A percentile compares a stretch with the other conserved stretches of the same genome.
Conservation (phyloP, 1,140 invertebrate species). For the Ceratina australensis region DNA sequence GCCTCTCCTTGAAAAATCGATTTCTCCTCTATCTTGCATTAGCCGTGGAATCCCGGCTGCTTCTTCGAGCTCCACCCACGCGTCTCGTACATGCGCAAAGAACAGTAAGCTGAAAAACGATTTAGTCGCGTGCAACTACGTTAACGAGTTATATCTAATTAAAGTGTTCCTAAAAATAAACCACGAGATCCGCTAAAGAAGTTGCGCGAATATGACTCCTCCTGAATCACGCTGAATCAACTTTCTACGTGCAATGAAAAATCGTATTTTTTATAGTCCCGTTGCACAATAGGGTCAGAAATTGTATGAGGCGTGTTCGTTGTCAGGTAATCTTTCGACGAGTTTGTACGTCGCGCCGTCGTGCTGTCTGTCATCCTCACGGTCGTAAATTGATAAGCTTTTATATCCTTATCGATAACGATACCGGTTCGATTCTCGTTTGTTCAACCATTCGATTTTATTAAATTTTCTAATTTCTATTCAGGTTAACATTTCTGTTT, state of each 20-base stretch:
- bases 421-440: slow-evolving; percentile 27
- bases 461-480: not conserved
- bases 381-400: slow-evolving; percentile 68
- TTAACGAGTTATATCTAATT: too few species aligned
- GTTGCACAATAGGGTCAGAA: not conserved
- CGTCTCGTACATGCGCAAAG: slow-evolving; percentile 57
- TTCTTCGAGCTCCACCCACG: slow-evolving; percentile 62
- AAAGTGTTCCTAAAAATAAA: too few species aligned
- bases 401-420: slow-evolving; percentile 60
- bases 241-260: too few species aligned
- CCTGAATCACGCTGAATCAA: too few species aligned
- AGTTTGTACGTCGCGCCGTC: slow-evolving; percentile 63
- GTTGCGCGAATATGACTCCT: too few species aligned
- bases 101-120: too few species aligned
- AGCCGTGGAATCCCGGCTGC: slow-evolving; percentile 57
- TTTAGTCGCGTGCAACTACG: too few species aligned
- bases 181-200: too few species aligned
- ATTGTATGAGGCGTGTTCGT: not conserved
- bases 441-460: not conserved
- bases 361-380: slow-evolving; percentile 60
- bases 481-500: too few species aligned
- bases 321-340: slow-evolving; percentile 41
- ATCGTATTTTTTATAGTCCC: too few species aligned
- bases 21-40: slow-evolving; percentile 38
- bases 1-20: slow-evolving; percentile 55